Evolutionary conservation across 2,797 vertebrate species (phyloP).

Genomic region (Astyanax mexicanus): DNA sequence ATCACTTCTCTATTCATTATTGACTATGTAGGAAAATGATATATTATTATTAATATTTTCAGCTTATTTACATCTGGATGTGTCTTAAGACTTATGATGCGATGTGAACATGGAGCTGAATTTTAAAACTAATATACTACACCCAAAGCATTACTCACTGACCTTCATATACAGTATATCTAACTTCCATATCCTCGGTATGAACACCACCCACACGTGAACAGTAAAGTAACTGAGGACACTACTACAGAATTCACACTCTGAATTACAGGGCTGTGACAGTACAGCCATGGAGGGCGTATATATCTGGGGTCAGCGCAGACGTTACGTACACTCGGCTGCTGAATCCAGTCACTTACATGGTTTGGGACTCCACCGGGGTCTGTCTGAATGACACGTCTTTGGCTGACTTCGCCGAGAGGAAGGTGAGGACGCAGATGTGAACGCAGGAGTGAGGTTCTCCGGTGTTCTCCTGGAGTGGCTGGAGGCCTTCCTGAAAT

Average conservation of each 20-base stretch:
- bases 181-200: too few relatives aligned
- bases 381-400: constrained; percentile 49
- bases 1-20: too few relatives aligned
- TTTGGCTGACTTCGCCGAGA: constrained; percentile 56
- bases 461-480: constrained; percentile 16
- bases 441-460: constrained; percentile 35
- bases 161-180: too few relatives aligned
- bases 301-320: constrained; percentile 19
- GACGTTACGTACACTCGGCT: constrained; percentile 25
- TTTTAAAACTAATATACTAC: too few relatives aligned
- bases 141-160: too few relatives aligned
- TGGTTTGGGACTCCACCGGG: constrained; percentile 11
- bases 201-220: background rate
- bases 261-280: background rate
- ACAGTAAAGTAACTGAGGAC: background rate
- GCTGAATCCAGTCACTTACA: constrained; percentile 43
- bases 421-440: constrained; percentile 56
- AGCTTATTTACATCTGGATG: too few relatives aligned
- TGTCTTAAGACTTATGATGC: too few relatives aligned
- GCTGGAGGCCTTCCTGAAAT: constrained; percentile 54
- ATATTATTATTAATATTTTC: too few relatives aligned
- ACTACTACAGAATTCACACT: constrained; percentile 4
- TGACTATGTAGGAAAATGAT: too few relatives aligned
- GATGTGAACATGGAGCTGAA: too few relatives aligned
- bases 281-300: constrained; percentile 2